Evolutionary conservation across 2,888 invertebrate species (phyloP).

Genomic region (Aleiodes testaceus): DNA sequence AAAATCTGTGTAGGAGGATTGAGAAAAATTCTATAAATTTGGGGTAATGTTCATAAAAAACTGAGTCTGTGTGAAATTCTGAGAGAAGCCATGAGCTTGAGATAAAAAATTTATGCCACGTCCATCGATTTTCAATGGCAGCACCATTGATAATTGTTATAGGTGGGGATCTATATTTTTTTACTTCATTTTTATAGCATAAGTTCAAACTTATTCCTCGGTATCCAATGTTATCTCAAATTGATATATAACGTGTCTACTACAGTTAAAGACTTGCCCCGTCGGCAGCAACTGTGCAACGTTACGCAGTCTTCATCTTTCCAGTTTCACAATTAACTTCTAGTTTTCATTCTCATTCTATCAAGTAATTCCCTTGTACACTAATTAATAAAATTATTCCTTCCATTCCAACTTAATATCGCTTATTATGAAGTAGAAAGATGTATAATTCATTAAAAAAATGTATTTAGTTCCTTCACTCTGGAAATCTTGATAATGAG

Average conservation of each 20-base stretch:
- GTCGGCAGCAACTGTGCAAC: constrained; percentile 16
- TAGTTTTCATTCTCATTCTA: background rate
- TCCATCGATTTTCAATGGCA: too few species aligned
- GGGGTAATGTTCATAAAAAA: too few species aligned
- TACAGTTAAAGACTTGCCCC: background rate
- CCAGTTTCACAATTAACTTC: background rate
- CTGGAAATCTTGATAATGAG: too few species aligned
- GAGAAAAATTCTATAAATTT: too few species aligned
- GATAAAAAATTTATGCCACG: too few species aligned
- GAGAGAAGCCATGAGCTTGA: too few species aligned
- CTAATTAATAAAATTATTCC: background rate
- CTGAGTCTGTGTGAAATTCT: too few species aligned
- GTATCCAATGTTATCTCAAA: background rate
- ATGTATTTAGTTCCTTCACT: background rate
- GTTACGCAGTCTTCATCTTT: background rate
- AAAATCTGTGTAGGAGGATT: too few species aligned
- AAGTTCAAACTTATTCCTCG: background rate
- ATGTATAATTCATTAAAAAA: constrained; percentile 28
- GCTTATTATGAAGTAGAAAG: background rate
- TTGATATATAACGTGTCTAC: background rate
- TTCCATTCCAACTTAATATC: background rate
- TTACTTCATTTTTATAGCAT: too few species aligned
- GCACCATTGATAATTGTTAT: too few species aligned
- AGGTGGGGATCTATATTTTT: too few species aligned
- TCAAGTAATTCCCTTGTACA: constrained; percentile 15